A percentile compares a stretch with the other conserved stretches of the same genome.
Evolutionary conservation across 1,140 invertebrate species (phyloP).

Genomic region (Heliconius nattereri): DNA sequence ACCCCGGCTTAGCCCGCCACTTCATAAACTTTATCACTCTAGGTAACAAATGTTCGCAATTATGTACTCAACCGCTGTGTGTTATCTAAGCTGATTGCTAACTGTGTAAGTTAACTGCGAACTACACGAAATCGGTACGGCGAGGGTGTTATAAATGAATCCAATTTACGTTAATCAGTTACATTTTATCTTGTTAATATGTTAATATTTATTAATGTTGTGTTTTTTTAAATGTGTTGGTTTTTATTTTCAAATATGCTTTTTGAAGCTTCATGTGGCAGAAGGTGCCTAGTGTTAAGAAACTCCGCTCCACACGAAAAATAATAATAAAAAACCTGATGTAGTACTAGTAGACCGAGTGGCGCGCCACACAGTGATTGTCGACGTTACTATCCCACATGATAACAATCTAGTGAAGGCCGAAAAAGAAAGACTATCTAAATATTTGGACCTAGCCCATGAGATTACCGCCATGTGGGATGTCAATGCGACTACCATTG

Average conservation of each 20-base stretch:
- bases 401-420: no score
- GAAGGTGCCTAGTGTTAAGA: no score
- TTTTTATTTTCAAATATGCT: background rate
- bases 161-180: conserved; percentile 24
- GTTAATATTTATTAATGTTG: background rate
- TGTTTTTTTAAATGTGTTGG: background rate
- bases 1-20: conserved; percentile 44
- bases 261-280: no score
- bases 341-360: no score
- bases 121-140: conserved; percentile 20
- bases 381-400: no score
- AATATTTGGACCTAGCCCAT: no score
- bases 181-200: background rate
- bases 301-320: no score
- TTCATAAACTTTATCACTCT: conserved; percentile 37
- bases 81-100: conserved; percentile 43
- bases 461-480: no score
- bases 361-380: no score
- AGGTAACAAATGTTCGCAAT: conserved; percentile 45
- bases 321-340: no score
- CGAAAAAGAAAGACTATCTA: no score
- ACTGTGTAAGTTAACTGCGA: conserved; percentile 37
- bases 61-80: conserved; percentile 42
- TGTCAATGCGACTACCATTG: no score
- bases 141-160: conserved; percentile 24